These are phyloP conservation scores for Epiblema foenella DNA, from an alignment of 2,888 invertebrate species.

Conservation along the genomic window DNA sequence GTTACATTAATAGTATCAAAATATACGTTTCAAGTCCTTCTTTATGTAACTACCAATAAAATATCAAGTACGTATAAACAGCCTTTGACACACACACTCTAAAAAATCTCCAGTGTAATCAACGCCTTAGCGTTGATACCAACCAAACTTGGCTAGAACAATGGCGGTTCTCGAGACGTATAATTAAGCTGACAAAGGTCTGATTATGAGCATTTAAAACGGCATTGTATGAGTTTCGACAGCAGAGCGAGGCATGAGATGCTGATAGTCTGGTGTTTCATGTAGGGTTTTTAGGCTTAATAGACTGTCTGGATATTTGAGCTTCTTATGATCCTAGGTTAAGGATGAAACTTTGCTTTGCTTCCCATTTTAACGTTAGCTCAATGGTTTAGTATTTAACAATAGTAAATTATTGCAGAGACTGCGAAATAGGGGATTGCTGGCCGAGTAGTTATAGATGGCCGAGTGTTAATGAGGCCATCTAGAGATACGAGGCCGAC, in stretches of 20 bases:
- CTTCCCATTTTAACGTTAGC: not conserved
- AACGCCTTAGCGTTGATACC: constrained; percentile 16
- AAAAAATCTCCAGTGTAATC: not conserved
- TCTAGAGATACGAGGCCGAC: too few species aligned
- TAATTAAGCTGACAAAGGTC: constrained; percentile 42
- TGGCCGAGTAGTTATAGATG: too few species aligned
- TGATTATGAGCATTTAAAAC: constrained; percentile 38
- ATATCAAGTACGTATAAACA: too few species aligned
- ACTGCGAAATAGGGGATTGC: too few species aligned
- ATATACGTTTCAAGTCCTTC: too few species aligned
- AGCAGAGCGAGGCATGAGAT: constrained; percentile 2
- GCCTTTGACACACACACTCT: too few species aligned
- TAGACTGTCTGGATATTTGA: not conserved
- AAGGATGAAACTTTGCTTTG: not conserved
- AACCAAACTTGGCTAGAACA: constrained; percentile 38
- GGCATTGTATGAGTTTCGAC: constrained; percentile 35
- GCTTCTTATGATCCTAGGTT: too few species aligned
- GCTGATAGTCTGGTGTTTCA: not conserved
- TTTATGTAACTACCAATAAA: too few species aligned
- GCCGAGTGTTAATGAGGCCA: too few species aligned
- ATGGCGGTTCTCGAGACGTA: constrained; percentile 25
- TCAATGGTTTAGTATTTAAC: not conserved
- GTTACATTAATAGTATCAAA: too few species aligned
- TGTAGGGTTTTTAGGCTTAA: not conserved
- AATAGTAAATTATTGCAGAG: too few species aligned